These are phyloP conservation scores for Salvelinus namaycush DNA, from an alignment of 2,113 vertebrate species.

Conservation along the genomic window DNA sequence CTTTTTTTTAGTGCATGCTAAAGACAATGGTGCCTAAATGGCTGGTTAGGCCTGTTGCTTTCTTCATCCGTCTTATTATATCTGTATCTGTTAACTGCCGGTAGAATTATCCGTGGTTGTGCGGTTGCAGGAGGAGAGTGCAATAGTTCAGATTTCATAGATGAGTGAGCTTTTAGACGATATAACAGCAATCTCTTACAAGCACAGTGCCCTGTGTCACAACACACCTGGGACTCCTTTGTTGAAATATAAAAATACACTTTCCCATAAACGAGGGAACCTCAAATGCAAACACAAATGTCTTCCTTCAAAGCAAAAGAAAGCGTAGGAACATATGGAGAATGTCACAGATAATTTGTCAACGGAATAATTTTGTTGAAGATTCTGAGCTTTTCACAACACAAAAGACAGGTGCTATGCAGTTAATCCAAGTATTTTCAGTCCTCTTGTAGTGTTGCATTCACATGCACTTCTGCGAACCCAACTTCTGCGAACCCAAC, in stretches of 20 bases:
- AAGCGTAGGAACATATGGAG: constrained; percentile 20
- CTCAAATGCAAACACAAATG: background rate
- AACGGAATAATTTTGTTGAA: constrained; percentile 26
- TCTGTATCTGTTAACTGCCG: constrained; percentile 58
- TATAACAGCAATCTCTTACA: constrained; percentile 22
- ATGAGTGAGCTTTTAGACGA: constrained; percentile 35
- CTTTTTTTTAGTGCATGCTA: constrained; percentile 8
- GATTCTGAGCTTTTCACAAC: background rate
- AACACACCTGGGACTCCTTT: constrained; percentile 19
- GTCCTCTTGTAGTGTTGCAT: constrained; percentile 29
- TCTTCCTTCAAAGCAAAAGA: constrained; percentile 14
- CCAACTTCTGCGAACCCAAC: constrained; percentile 15
- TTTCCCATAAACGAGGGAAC: constrained; percentile 10
- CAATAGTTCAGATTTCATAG: constrained; percentile 60
- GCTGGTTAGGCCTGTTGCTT: background rate
- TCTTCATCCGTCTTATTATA: constrained; percentile 31
- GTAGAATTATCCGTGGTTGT: constrained; percentile 39
- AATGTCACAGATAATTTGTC: constrained; percentile 21
- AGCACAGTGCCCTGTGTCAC: constrained; percentile 25
- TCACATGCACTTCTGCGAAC: background rate
- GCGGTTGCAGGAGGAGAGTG: constrained; percentile 28
- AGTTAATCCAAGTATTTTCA: constrained; percentile 15
- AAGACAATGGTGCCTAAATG: background rate
- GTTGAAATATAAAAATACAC: constrained; percentile 1
- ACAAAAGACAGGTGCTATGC: constrained; percentile 10